A percentile compares a stretch with the other conserved stretches of the same genome.
These are phyloP conservation scores for Oncorhynchus clarkii DNA, from an alignment of 2,113 vertebrate genomes.

Conservation along the genomic window DNA sequence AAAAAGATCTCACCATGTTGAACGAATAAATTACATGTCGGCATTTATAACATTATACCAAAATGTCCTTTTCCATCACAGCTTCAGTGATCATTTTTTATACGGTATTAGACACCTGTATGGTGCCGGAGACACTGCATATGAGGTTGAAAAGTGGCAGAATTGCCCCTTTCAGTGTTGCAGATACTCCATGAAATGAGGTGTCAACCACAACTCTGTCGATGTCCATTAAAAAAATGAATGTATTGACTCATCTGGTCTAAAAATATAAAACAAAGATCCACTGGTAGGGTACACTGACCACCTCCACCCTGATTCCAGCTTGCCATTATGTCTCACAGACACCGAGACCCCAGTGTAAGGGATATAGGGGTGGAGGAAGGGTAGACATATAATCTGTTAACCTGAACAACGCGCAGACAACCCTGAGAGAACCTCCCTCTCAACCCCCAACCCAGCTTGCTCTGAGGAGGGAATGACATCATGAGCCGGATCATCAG, in stretches of 20 bases:
- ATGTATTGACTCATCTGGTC: too few relatives aligned
- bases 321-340: background rate
- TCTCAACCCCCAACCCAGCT: slow-evolving; percentile 32
- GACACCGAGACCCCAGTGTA: background rate
- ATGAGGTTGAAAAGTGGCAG: too few relatives aligned
- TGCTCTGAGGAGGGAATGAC: slow-evolving; percentile 79
- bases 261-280: too few relatives aligned
- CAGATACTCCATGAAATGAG: background rate
- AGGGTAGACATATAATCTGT: background rate
- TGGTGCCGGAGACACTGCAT: too few relatives aligned
- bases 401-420: background rate
- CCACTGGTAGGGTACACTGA: too few relatives aligned
- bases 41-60: too few relatives aligned
- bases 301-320: background rate
- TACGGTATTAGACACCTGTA: too few relatives aligned
- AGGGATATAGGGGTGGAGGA: background rate
- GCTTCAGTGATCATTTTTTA: too few relatives aligned
- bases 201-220: background rate
- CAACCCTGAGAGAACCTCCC: background rate
- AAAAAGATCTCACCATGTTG: too few relatives aligned
- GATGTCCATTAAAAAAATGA: background rate
- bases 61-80: too few relatives aligned
- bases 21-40: too few relatives aligned
- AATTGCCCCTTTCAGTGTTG: background rate
- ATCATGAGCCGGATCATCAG: slow-evolving; percentile 82